Base-by-base conservation (phyloP, 1,140 invertebrate genomes). In the Pseudomyrmex dendroicus region DNA sequence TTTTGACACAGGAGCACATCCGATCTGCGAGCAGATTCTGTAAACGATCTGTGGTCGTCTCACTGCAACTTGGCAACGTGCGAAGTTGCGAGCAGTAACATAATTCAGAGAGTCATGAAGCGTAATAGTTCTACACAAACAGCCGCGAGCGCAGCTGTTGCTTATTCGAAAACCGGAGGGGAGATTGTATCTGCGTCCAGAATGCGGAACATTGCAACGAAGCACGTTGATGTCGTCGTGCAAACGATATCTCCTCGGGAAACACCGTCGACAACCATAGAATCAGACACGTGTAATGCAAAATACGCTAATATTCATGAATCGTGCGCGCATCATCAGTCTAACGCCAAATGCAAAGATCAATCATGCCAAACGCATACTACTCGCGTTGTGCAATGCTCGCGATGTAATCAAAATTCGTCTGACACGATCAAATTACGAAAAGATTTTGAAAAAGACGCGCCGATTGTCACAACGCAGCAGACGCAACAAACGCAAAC, bases 41-140 rank as follows among this genome's bases (percentile, higher is more conserved):
- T 92, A 0, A 92, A 88, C 50, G 91, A 92, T 12, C 91, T 93
- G 15, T 94, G 94, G 94, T 94, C 94, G 0, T 94, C 94, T 7
- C 94, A 94, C 63, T 92, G 93, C 17, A 94, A 94, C 77, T 59
- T 94, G 2, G 91, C 91, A 13, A 86, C 84, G 1, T 91, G 84
- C 73, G 88, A 91, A n/a, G 52, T 82, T 7, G 22, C 82, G 9
- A 82, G 48, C n/a, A 88, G 86, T 3, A 78, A 54, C n/a, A 22
- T 88, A 0, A 88, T 84, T 0, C 67, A 89, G 50, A 84, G 85
- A 8, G 48, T 92, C 0, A 91, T 88, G 67, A 94, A 93, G 78
- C 87, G 91, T 0, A 94, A 94, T 56, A 93, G 93, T 72, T 93
- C 89, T 20, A 91, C 92, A 0, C 93, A 94, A 86, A 94, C 93